These are phyloP conservation scores for Nomada ferruginata DNA, from an alignment of 2,888 invertebrate species.

Conservation along the genomic window DNA sequence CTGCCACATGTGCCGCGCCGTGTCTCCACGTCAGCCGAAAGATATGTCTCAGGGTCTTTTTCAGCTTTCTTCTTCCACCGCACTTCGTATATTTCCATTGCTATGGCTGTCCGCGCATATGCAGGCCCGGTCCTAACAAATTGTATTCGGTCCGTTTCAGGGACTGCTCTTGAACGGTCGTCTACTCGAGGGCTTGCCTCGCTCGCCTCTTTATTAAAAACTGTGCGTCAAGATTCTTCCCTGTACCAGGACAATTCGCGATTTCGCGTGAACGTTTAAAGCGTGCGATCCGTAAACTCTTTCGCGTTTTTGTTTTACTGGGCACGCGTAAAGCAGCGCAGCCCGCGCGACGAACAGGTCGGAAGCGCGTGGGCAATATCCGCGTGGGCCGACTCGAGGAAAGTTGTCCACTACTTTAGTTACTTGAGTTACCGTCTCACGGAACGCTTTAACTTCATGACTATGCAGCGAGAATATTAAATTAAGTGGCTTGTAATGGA, in stretches of 20 bases:
- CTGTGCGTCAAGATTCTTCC: background rate
- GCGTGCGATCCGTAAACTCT: constrained; percentile 10
- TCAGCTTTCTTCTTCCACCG: background rate
- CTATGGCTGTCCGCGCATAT: constrained; percentile 5
- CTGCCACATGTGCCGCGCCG: constrained; percentile 15
- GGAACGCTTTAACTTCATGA: constrained; percentile 63
- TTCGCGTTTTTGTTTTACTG: constrained; percentile 37
- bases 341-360: constrained; percentile 39
- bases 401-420: constrained; percentile 65
- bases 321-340: constrained; percentile 40
- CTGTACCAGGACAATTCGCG: background rate
- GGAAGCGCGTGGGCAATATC: constrained; percentile 62
- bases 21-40: constrained; percentile 11
- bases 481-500: constrained; percentile 63
- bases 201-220: background rate
- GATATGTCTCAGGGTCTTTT: background rate
- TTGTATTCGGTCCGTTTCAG: background rate
- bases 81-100: constrained; percentile 23
- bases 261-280: background rate
- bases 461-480: constrained; percentile 65
- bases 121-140: constrained; percentile 21
- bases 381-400: constrained; percentile 59
- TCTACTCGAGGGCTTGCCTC: background rate
- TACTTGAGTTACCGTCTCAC: constrained; percentile 57
- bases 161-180: background rate